Evolutionary conservation across 2,797 vertebrate species (phyloP).

Genomic region (Artibeus jamaicensis): DNA sequence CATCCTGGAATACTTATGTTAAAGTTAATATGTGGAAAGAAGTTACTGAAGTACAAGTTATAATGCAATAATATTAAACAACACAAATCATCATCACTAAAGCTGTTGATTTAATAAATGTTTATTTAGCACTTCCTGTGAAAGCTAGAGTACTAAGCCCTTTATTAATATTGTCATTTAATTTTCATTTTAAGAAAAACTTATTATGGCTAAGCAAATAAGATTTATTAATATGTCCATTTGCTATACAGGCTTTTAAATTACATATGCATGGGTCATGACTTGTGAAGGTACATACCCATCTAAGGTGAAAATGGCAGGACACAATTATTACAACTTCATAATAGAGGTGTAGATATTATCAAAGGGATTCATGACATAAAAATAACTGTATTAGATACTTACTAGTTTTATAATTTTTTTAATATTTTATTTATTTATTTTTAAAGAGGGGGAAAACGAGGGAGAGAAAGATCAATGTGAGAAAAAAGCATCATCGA

Average conservation of each 20-base stretch:
- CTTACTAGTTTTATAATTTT: neutral
- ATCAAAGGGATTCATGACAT: neutral
- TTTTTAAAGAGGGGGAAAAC: neutral
- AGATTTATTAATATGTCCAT: neutral
- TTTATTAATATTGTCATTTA: neutral
- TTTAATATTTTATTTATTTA: neutral
- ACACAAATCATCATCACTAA: slow-evolving; percentile 10
- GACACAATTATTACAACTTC: slow-evolving; percentile 20
- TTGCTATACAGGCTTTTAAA: neutral
- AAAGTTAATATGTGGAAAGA: slow-evolving; percentile 19
- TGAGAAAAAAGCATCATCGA: neutral
- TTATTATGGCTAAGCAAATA: neutral
- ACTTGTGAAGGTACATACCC: neutral
- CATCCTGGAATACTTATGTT: neutral
- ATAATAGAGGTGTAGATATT: neutral
- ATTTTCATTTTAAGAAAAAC: slow-evolving; percentile 10
- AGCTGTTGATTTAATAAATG: neutral
- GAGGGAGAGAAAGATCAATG: neutral
- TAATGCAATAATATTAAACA: slow-evolving; percentile 11
- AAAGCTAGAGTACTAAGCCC: neutral
- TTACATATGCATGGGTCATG: neutral
- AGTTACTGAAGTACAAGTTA: neutral
- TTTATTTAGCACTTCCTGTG: neutral
- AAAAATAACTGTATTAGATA: neutral
- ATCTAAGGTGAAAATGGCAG: neutral